Evolutionary conservation across 2,113 vertebrate species (phyloP).

Genomic region (Hemiscyllium ocellatum): DNA sequence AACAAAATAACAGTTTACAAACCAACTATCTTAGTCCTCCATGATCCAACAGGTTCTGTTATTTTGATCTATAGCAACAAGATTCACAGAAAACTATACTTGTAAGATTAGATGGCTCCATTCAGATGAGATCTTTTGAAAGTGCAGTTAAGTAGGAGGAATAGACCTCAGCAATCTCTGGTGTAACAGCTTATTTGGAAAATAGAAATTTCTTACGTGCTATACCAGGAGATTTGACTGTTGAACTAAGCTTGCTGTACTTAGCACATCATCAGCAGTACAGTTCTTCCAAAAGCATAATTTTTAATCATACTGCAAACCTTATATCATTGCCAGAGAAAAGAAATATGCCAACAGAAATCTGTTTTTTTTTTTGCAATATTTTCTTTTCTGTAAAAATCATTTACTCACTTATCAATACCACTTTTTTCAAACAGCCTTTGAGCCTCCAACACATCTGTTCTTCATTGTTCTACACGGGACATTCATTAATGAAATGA

Average conservation of each 20-base stretch:
- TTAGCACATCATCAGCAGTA: not conserved
- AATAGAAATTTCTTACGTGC: not conserved
- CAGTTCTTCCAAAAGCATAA: not conserved
- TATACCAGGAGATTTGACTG: not conserved
- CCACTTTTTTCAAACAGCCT: not conserved
- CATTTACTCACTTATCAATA: not conserved
- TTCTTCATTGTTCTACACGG: constrained; percentile 53
- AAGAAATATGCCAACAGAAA: not conserved
- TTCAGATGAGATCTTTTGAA: not conserved
- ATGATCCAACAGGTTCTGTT: not conserved
- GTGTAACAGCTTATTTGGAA: not conserved
- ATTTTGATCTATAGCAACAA: not conserved
- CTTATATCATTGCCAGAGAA: not conserved
- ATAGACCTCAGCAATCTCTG: not conserved
- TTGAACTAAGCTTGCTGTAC: not conserved
- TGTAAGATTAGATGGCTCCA: not conserved
- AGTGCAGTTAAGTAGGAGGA: not conserved
- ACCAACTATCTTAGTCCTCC: not conserved
- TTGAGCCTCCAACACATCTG: constrained; percentile 44
- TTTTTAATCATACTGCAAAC: not conserved
- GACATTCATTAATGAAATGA: constrained; percentile 54
- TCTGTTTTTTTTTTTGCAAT: not conserved
- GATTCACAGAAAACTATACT: constrained; percentile 1
- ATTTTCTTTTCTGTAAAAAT: not conserved
- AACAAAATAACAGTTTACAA: not conserved